phyloP scores from a whole-genome alignment of 2,888 invertebrate genomes.

The Sympetrum striolatum region DNA sequence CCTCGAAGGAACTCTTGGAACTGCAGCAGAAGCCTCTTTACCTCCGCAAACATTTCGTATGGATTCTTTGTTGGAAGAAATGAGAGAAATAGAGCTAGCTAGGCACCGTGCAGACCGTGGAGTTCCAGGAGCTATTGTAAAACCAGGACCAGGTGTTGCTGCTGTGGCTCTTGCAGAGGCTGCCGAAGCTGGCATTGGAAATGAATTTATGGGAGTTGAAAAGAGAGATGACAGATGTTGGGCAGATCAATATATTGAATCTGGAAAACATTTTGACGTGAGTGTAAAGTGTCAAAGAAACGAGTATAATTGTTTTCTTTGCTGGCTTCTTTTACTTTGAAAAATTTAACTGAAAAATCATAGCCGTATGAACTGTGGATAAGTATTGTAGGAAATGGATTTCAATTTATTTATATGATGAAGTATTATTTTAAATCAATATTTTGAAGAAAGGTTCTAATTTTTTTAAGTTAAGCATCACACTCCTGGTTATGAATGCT shows the following conservation, averaged over 20 bases:
- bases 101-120: constrained; percentile 59
- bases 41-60: constrained; percentile 85
- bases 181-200: constrained; percentile 44
- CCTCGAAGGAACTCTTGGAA: constrained; percentile 59
- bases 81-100: constrained; percentile 76
- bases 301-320: too few relatives aligned
- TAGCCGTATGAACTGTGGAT: too few relatives aligned
- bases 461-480: too few relatives aligned
- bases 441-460: too few relatives aligned
- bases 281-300: constrained; percentile 45
- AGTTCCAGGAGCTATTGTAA: constrained; percentile 60
- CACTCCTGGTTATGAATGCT: too few relatives aligned
- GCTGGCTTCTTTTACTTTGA: too few relatives aligned
- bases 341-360: too few relatives aligned
- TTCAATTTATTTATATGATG: too few relatives aligned
- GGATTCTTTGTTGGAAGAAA: constrained; percentile 83
- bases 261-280: constrained; percentile 61
- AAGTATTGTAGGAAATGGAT: too few relatives aligned
- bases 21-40: constrained; percentile 49
- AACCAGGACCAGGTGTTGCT: constrained; percentile 52
- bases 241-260: constrained; percentile 65
- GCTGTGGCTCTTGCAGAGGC: constrained; percentile 47
- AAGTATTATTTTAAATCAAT: too few relatives aligned
- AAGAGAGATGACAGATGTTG: constrained; percentile 54
- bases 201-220: constrained; percentile 49